A percentile compares a stretch with the other conserved stretches of the same genome.
Conservation (phyloP, 2,888 invertebrate genomes). For the Synanthedon formicaeformis region DNA sequence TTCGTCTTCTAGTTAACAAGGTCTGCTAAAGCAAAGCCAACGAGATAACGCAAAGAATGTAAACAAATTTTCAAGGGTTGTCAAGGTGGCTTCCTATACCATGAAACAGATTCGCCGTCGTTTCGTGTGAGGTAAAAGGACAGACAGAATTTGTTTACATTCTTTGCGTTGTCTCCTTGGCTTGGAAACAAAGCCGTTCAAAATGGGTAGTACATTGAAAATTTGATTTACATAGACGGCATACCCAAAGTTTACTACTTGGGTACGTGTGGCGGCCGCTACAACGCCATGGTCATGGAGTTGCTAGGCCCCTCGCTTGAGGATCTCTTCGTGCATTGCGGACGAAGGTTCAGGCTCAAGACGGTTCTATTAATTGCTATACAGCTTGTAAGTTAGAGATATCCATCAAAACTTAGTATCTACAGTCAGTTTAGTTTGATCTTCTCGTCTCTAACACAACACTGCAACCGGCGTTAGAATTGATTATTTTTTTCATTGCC, state of each 20-base stretch:
- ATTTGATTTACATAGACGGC: slow-evolving; percentile 81
- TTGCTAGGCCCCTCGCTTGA: slow-evolving; percentile 98
- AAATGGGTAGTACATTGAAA: slow-evolving; percentile 12
- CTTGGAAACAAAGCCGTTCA: no score
- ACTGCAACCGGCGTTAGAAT: slow-evolving; percentile 47
- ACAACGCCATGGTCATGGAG: slow-evolving; percentile 99
- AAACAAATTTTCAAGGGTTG: no score
- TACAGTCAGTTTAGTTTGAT: slow-evolving; percentile 8
- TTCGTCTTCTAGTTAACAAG: slow-evolving; percentile 3
- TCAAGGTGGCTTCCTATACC: no score
- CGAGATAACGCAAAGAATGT: no score
- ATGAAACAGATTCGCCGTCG: no score
- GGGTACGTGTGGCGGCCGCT: slow-evolving; percentile 97
- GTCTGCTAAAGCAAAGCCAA: background rate
- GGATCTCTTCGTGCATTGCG: slow-evolving; percentile 99
- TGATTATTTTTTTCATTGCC: slow-evolving; percentile 9
- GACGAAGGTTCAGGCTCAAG: slow-evolving; percentile 96
- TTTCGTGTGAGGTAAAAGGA: no score
- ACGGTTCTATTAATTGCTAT: slow-evolving; percentile 98
- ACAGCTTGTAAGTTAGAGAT: slow-evolving; percentile 84
- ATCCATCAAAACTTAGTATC: background rate
- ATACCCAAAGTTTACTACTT: slow-evolving; percentile 99
- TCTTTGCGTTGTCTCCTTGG: no score
- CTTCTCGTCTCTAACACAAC: slow-evolving; percentile 31
- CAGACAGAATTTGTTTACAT: background rate